These are phyloP conservation scores for Apotomis betuletana DNA, from an alignment of 2,888 invertebrate species.

Conservation along the genomic window DNA sequence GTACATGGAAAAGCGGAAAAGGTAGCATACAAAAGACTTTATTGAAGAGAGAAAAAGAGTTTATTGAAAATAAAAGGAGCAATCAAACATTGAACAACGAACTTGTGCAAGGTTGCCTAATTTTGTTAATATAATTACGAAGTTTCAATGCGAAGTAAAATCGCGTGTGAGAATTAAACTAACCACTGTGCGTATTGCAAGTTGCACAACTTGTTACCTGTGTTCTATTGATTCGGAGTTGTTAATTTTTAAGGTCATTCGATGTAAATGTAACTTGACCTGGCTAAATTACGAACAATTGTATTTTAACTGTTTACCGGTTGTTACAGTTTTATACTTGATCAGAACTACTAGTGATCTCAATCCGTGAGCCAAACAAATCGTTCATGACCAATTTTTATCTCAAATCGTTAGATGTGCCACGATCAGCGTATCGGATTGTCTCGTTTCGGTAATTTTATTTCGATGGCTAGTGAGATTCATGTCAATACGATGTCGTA, in stretches of 20 bases:
- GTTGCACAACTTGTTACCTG: slow-evolving; percentile 46
- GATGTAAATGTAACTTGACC: slow-evolving; percentile 25
- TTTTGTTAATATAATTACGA: slow-evolving; percentile 38
- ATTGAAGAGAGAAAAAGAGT: no score
- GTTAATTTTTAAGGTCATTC: slow-evolving; percentile 47
- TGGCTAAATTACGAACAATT: slow-evolving; percentile 11
- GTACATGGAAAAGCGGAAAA: no score
- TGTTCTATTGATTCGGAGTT: slow-evolving; percentile 47
- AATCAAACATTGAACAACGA: slow-evolving; percentile 20
- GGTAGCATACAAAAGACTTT: no score
- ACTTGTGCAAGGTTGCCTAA: slow-evolving; percentile 32
- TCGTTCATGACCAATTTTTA: slow-evolving; percentile 40
- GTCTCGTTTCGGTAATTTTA: slow-evolving; percentile 43
- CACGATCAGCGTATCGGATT: slow-evolving; percentile 44
- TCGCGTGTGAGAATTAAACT: slow-evolving; percentile 48
- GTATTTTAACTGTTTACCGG: slow-evolving; percentile 10
- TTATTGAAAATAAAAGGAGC: background rate
- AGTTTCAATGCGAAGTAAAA: slow-evolving; percentile 41
- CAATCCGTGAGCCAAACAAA: slow-evolving; percentile 39
- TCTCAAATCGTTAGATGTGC: slow-evolving; percentile 40
- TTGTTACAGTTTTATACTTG: slow-evolving; percentile 26
- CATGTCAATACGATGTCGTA: slow-evolving; percentile 47
- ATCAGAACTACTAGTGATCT: slow-evolving; percentile 23
- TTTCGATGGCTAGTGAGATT: slow-evolving; percentile 47
- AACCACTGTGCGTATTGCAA: slow-evolving; percentile 42